Base-by-base conservation (phyloP, 2,888 invertebrate species). In the Thera britannica region DNA sequence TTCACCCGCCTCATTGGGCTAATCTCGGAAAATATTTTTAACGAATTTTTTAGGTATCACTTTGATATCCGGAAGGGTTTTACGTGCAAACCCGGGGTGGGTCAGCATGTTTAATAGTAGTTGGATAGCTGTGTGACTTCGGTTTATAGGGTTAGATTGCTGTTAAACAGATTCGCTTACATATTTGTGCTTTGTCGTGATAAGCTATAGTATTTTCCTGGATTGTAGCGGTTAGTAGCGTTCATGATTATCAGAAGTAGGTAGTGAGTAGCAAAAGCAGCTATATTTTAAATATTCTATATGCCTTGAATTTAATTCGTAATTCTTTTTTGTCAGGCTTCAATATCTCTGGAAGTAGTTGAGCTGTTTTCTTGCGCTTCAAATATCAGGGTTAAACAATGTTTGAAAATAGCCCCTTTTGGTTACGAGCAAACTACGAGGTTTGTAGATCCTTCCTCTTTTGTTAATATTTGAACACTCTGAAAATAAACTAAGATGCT, bases 401-500 rank as follows among this genome's bases (percentile, higher is more conserved):
- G n/a, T 55, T 36, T 61, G 54, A 44, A n/a, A 0, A 23, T 54
- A 54, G 44, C 46, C 11, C 23, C 56, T 56, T 62, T 62, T 44
- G 58, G 51, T 44, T 52, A 52, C 46, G 38, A 56, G 38, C 49
- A 56, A 44, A 41, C 52, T 34, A 58, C n/a, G 44, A 54, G 46
- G 52, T 58, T 12, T 44, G 58, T 58, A 46, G 46, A 58, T 54
- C 52, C 64, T 58, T 58, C 54, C 46, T 34, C 41, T 58, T 41
- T 12, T 36, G 11, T 64, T 9, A 64, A 64, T 64, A 58, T 58
- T 63, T 58, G 38, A 63, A 7, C 51, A 57, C 11, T 9, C 44
- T 46, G 48, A 36, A 63, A 51, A 58, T 58, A 63, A 44, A 63
- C 51, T 49, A 46, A 36, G 12, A 23, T 23, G 12, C 44, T 41